A percentile compares a stretch with the other conserved stretches of the same genome.
Evolutionary conservation across 2,113 vertebrate species (phyloP).

Genomic region (Limnothrissa miodon): DNA sequence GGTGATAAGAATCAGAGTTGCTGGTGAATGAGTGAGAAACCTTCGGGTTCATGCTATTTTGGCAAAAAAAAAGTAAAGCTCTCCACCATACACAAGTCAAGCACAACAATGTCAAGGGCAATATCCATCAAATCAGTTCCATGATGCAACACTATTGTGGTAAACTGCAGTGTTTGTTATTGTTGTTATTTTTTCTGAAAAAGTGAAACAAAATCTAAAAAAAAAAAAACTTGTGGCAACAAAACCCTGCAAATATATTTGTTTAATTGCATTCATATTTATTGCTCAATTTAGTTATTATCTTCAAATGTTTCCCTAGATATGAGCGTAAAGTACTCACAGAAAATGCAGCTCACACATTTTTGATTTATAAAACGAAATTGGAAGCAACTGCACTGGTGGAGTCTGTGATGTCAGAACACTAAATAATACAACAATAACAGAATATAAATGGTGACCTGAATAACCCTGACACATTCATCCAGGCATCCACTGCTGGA

Average conservation of each 20-base stretch:
- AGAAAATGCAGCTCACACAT: not conserved
- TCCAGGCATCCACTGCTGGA: not conserved
- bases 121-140: not conserved
- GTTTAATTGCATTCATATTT: not conserved
- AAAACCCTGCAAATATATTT: not conserved
- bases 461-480: not conserved
- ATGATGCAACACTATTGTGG: not conserved
- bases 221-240: not conserved
- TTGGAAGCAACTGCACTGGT: not conserved
- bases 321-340: not conserved
- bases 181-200: not conserved
- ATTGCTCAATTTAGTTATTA: not conserved
- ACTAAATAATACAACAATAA: not conserved
- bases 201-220: not conserved
- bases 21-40: not conserved
- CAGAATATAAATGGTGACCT: not conserved
- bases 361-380: not conserved
- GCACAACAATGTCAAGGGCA: not conserved
- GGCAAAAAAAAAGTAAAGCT: not conserved
- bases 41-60: not conserved
- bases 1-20: not conserved
- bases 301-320: not conserved
- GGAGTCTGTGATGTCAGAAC: not conserved
- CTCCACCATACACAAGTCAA: not conserved
- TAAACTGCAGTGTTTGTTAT: not conserved